Evolutionary conservation across 2,797 vertebrate genomes (phyloP), one percentile per base, ranked within the genome.

Genomic region (Gymnothorax javanicus): DNA sequence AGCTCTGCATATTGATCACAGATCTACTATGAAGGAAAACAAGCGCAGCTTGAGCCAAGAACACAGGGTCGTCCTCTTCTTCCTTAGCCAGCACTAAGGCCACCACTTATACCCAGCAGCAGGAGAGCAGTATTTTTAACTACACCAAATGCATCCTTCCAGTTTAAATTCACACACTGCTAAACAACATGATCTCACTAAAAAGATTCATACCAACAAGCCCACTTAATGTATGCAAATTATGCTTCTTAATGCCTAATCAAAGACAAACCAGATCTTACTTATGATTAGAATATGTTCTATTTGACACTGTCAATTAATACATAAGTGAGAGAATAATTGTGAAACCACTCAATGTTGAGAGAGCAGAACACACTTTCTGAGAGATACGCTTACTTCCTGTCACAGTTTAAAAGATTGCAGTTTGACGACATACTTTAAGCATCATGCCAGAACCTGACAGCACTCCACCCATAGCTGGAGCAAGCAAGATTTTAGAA

Each of bases 401-500:
- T 56, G 50, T 33, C 58, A 57, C 15, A 67, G 25, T 56, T 20
- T 56, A 43, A 52, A 54, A 73, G 57, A 67, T 50, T 83, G 89
- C 57, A 58, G 88, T 87, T 85, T 71, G 84, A 50, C 89, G 86
- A 75, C 89, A 92, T 90, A 87, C 73, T 84, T 87, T 83, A 79
- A 83, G n/a, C 4, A 13, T 54, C 33, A 33, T 33, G 57, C 69
- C 60, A 67, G 33, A 43, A 67, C 56, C 56, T 57, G 57, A 58
- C 6, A 58, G 81, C 81, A 27, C 82, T 60, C 56, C 82, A 27
- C 82, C 82, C 82, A 57, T 15, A 17, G 23, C 79, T 82, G 56
- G 23, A 77, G 52, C 15, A 50, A 43, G 12, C 27, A 75, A 33
- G 71, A 27, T 33, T 43, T 75, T 43, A 43, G 12, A 75, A 75